phyloP scores from a whole-genome alignment of 2,113 vertebrate genomes.

The Grammomys surdaster region DNA sequence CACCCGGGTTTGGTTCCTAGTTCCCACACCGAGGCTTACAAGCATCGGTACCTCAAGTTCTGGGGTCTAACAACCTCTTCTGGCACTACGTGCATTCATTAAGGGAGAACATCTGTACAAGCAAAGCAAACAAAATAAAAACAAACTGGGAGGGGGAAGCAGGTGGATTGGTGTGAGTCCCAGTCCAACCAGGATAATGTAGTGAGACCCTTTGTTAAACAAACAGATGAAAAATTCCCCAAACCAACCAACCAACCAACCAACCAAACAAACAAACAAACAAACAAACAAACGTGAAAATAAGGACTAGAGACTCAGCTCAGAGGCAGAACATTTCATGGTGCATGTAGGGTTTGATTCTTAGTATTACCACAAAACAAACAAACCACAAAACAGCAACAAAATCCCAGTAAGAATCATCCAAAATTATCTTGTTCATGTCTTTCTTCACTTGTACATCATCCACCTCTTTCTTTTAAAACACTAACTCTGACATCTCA shows the following conservation, averaged over 20 bases:
- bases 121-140: not conserved
- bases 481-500: not conserved
- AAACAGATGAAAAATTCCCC: not conserved
- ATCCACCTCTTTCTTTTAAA: not conserved
- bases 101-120: not conserved
- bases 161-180: not conserved
- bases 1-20: not conserved
- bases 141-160: not conserved
- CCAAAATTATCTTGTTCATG: conserved; percentile 8
- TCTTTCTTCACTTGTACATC: not conserved
- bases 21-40: not conserved
- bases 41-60: not conserved
- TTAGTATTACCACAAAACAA: not conserved
- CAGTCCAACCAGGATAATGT: not conserved
- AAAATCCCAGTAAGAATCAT: not conserved
- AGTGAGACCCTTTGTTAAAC: not conserved
- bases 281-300: too few relatives aligned
- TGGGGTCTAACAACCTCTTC: not conserved
- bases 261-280: too few relatives aligned
- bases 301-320: not conserved
- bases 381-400: not conserved
- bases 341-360: not conserved
- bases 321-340: not conserved
- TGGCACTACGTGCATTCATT: too few relatives aligned
- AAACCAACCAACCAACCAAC: not conserved